phyloP scores from a whole-genome alignment of 2,113 vertebrate genomes.

The Daubentonia madagascariensis region DNA sequence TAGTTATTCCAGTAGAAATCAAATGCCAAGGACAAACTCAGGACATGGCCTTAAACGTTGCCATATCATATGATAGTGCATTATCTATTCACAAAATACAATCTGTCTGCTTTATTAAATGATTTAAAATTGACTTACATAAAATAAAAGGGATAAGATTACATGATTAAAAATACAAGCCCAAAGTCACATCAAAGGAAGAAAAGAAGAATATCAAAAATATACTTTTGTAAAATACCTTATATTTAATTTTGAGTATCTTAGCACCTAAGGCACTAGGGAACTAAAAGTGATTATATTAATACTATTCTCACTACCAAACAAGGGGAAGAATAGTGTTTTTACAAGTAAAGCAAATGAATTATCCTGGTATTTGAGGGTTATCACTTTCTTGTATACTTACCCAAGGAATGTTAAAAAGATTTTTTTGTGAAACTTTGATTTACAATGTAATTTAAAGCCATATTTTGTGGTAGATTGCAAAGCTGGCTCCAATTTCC shows the following conservation, averaged over 20 bases:
- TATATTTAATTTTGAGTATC: not conserved
- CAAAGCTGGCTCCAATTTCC: not conserved
- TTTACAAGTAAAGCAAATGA: not conserved
- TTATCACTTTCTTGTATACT: not conserved
- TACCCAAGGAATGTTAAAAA: not conserved
- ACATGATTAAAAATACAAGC: not conserved
- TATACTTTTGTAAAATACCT: not conserved
- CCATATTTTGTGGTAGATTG: not conserved
- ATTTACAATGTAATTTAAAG: not conserved
- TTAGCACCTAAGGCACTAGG: not conserved
- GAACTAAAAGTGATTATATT: not conserved
- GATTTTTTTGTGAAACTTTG: not conserved
- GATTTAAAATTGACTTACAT: not conserved
- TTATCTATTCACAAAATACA: not conserved
- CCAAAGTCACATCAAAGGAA: not conserved
- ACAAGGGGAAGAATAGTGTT: not conserved
- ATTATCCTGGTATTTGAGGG: not conserved
- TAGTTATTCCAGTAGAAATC: not conserved
- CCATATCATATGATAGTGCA: not conserved
- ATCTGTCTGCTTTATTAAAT: not conserved
- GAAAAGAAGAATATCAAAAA: not conserved
- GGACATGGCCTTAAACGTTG: not conserved
- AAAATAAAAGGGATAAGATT: not conserved
- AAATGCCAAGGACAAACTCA: not conserved
- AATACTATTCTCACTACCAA: not conserved